phyloP scores from a whole-genome alignment of 2,113 vertebrate species.

The Elgaria multicarinata region DNA sequence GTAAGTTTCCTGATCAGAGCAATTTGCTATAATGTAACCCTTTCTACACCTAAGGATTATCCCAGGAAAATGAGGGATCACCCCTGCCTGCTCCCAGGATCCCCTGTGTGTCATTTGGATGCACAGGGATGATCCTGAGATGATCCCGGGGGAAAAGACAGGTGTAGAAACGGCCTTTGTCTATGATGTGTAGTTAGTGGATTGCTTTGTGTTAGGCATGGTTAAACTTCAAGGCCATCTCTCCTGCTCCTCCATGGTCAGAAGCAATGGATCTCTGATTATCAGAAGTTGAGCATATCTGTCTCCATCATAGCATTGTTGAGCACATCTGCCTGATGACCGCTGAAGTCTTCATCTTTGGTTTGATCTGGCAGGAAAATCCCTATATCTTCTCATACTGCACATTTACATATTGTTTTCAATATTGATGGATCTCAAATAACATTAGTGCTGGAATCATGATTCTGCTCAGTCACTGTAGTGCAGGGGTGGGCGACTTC shows the following conservation, averaged over 20 bases:
- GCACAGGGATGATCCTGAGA: no score
- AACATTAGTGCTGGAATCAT: neutral
- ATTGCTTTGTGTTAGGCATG: neutral
- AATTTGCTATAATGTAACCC: neutral
- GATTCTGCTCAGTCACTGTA: neutral
- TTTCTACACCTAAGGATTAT: no score
- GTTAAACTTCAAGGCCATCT: neutral
- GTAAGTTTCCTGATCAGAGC: neutral
- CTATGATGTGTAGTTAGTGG: neutral
- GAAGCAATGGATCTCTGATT: neutral
- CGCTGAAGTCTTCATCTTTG: neutral
- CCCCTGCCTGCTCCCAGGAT: no score
- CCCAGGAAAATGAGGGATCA: no score
- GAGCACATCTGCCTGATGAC: neutral
- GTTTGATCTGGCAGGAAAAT: neutral
- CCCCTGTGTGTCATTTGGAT: no score
- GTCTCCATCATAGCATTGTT: neutral
- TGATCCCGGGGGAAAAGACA: no score
- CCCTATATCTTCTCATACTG: neutral
- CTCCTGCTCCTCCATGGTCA: neutral
- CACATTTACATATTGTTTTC: neutral
- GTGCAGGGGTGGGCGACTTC: no score
- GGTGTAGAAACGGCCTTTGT: no score
- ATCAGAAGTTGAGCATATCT: neutral
- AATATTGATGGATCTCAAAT: neutral